These are phyloP conservation scores for Aurelia aurita DNA, from an alignment of 30 jellyfish, hydroid and myxozoan species.

Conservation along the genomic window DNA sequence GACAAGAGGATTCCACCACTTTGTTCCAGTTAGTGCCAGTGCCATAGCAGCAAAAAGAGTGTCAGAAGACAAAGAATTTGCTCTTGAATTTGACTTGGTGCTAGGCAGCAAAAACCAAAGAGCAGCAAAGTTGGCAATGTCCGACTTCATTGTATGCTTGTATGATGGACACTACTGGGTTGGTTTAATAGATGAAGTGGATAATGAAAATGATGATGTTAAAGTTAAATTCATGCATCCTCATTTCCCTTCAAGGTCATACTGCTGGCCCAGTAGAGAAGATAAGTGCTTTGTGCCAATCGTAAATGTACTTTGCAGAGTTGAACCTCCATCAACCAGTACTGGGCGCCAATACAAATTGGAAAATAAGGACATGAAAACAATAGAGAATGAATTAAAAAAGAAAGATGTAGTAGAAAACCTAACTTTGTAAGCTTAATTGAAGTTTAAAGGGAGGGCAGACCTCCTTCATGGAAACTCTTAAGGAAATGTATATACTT, in stretches of 20 bases:
- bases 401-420: slow-evolving; percentile 4
- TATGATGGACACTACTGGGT: slow-evolving; percentile 17
- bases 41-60: slow-evolving; percentile 27
- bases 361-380: background rate
- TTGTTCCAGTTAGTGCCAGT: background rate
- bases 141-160: background rate
- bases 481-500: background rate
- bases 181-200: slow-evolving; percentile 3
- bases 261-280: slow-evolving; percentile 17
- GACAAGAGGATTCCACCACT: slow-evolving; percentile 28
- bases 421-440: too few species aligned
- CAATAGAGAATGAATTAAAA: background rate
- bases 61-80: slow-evolving; percentile 10
- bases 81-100: slow-evolving; percentile 10
- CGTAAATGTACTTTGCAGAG: background rate
- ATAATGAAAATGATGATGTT: background rate
- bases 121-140: background rate
- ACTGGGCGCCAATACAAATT: background rate
- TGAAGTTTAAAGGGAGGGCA: background rate
- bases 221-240: slow-evolving; percentile 28
- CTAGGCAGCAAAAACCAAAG: slow-evolving; percentile 1
- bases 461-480: background rate
- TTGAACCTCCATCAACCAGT: slow-evolving; percentile 18
- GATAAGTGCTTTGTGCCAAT: slow-evolving; percentile 27
- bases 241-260: slow-evolving; percentile 26